Conservation (phyloP, 2,888 invertebrate species). For the Nasonia oneida region DNA sequence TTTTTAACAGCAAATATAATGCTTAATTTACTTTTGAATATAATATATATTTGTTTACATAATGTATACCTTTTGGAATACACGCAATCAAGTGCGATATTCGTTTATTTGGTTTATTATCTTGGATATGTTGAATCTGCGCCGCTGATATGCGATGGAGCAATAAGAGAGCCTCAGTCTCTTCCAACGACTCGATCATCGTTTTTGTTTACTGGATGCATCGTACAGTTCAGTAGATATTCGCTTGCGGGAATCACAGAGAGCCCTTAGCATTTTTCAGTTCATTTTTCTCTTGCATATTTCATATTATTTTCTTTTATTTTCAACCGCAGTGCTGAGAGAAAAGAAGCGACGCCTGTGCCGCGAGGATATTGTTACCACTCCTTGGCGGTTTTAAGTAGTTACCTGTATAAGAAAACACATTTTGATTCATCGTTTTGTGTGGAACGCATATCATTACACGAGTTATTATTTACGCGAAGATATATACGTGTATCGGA, state of each 20-base stretch:
- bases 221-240: constrained; percentile 12
- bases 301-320: neutral
- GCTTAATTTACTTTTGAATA: constrained; percentile 39
- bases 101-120: neutral
- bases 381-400: constrained; percentile 21
- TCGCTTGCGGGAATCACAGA: constrained; percentile 46
- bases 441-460: constrained; percentile 9
- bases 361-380: neutral
- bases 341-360: constrained; percentile 22
- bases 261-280: constrained; percentile 42
- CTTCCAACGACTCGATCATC: neutral
- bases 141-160: constrained; percentile 45
- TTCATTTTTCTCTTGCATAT: constrained; percentile 33
- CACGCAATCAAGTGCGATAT: constrained; percentile 19
- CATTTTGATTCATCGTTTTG: constrained; percentile 55
- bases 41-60: constrained; percentile 33
- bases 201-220: constrained; percentile 58
- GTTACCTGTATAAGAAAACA: constrained; percentile 33
- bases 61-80: constrained; percentile 43
- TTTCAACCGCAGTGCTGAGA: neutral
- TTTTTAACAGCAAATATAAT: constrained; percentile 60
- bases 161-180: neutral
- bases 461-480: too few species aligned
- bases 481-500: neutral
- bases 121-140: constrained; percentile 50